Evolutionary conservation across 2,797 vertebrate genomes (phyloP), one percentile per base, ranked within the genome.

Genomic region (Eulemur rubriventer): DNA sequence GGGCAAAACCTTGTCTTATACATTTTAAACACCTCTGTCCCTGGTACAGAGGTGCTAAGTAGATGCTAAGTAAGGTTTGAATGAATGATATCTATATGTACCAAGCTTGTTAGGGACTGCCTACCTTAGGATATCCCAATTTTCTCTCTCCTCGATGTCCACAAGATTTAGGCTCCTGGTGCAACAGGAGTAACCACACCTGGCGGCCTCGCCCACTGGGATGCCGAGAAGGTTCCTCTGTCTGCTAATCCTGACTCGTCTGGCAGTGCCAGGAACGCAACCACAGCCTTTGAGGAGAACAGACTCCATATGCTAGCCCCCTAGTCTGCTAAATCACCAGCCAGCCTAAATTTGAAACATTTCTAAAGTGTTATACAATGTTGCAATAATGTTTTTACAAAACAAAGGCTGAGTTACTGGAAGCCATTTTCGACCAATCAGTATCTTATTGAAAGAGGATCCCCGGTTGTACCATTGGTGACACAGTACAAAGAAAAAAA

Each of bases 311-410:
- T 98, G 98, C 98, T 98, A 98, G 97, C 97, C 98, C 97, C 98
- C 96, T 98, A 97, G 98, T 97, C 98, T 98, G 98, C 97, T 98
- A 98, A 98, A 97, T 97, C 98, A 98, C 98, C 98, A 98, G 98
- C 98, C 98, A 98, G 98, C 96, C 98, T 98, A 98, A 98, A 98
- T 98, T 98, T 98, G 97, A 98, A 98, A 98, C 98, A 98, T 98
- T 98, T 98, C 98, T 98, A 97, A 99, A 98, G 98, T 98, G 98
- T 98, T 98, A 98, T 98, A 98, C 98, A 98, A 98, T 98, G 98
- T 98, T 98, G 98, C 98, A 98, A 97, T 98, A 98, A 98, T 98
- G 98, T 99, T 98, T 98, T 98, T 98, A 98, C 97, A 98, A 98
- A 99, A 99, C 98, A 98, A 98, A 98, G 98, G 52, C 98, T 98